Conservation (phyloP, 2,113 vertebrate genomes). For the Albula glossodonta region DNA sequence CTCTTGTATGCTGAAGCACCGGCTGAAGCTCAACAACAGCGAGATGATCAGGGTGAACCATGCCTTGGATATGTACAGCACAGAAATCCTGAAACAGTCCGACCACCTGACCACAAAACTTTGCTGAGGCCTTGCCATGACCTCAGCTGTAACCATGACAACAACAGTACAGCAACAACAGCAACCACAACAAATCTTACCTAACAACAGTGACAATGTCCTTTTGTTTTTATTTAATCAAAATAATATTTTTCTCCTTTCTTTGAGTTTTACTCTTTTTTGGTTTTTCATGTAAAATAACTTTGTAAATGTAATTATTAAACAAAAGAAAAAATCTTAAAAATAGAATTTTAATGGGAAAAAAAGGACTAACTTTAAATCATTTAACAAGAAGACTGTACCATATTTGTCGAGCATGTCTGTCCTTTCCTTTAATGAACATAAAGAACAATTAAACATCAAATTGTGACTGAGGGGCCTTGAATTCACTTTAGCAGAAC, state of each 20-base stretch:
- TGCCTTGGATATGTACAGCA: slow-evolving; percentile 98
- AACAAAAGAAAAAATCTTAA: slow-evolving; percentile 70
- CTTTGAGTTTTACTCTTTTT: slow-evolving; percentile 69
- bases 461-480: slow-evolving; percentile 75
- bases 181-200: slow-evolving; percentile 24
- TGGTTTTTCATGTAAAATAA: slow-evolving; percentile 78
- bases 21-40: slow-evolving; percentile 97
- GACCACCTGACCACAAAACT: slow-evolving; percentile 98
- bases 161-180: neutral
- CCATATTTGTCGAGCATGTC: slow-evolving; percentile 90
- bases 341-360: slow-evolving; percentile 64
- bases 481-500: slow-evolving; percentile 74
- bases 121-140: slow-evolving; percentile 75
- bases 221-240: slow-evolving; percentile 52
- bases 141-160: neutral
- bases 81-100: slow-evolving; percentile 97
- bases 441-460: slow-evolving; percentile 75
- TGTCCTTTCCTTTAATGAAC: slow-evolving; percentile 82
- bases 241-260: slow-evolving; percentile 39
- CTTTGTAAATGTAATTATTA: slow-evolving; percentile 96
- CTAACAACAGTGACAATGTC: slow-evolving; percentile 33
- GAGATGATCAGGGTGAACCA: slow-evolving; percentile 98
- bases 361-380: slow-evolving; percentile 51
- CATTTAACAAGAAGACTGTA: slow-evolving; percentile 70
- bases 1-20: slow-evolving; percentile 98